Base-by-base conservation (phyloP, 2,888 invertebrate genomes). In the Chelonus formosanus region DNA sequence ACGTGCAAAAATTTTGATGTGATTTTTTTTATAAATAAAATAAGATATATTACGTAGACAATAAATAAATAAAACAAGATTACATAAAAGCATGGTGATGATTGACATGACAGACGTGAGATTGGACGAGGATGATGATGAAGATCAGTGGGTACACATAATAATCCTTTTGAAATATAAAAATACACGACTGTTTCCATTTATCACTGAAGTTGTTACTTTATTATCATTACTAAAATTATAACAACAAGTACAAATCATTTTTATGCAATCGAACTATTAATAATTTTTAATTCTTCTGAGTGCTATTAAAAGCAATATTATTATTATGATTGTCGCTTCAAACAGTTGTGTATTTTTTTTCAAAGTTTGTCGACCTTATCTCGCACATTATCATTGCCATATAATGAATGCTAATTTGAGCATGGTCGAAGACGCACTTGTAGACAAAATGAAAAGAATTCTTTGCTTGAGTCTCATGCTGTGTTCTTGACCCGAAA, bases 61-160 rank as follows among this genome's bases (percentile, higher is more conserved):
- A 20, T 20, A 20, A 20, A 20, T 20, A 20, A 20, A 20, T 20
- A 20, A 20, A 20, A 20, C 20, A 20, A 20, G 20, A 20, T 20
- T 20, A 20, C 20, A 20, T 35, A 53, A 67, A 77, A 80, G 74
- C 69, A 83, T 83, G 83, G 82, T 83, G 73, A 80, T 83, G 81
- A 83, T 83, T 71, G 82, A 83, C 76, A 82, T 82, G 82, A 76
- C 77, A 70, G 82, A 83, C 70, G 75, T 78, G 59, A 69, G 71
- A 68, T 76, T 81, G 71, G 82, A 82, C 65, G 80, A 80, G 64
- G 82, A 83, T 60, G 73, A 73, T 56, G 72, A 72, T 53, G 72
- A 73, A 68, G 81, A 83, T 71, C 81, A 80, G 83, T 83, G 75
- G 72, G 80, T 80, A 72, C 44, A 20, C 20, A 20, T 20, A 20